A percentile compares a stretch with the other conserved stretches of the same genome.
phyloP scores from a whole-genome alignment of 2,797 vertebrate species.

The Euthynnus affinis region DNA sequence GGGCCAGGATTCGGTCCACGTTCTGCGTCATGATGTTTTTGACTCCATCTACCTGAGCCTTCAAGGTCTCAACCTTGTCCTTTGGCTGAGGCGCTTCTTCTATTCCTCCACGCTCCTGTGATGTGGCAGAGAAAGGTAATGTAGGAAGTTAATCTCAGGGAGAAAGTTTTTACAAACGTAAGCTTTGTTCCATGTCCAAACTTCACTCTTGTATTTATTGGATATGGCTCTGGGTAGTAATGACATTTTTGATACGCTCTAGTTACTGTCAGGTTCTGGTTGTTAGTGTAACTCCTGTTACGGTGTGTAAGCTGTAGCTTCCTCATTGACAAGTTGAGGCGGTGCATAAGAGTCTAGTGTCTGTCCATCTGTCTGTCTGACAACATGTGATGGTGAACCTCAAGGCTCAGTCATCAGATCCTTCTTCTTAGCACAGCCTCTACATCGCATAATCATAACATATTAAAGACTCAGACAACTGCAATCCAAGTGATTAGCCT shows the following conservation, averaged over 20 bases:
- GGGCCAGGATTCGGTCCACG: slow-evolving; percentile 94
- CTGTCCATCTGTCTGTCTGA: neutral
- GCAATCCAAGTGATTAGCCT: no score
- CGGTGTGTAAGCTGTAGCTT: no score
- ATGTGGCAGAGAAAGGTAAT: neutral
- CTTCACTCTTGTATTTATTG: neutral
- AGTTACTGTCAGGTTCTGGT: neutral
- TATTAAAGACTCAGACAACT: neutral
- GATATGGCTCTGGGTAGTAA: neutral
- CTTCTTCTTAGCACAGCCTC: neutral
- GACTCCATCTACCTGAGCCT: slow-evolving; percentile 92
- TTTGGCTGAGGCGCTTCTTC: slow-evolving; percentile 51
- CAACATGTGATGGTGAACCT: neutral
- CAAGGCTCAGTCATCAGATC: neutral
- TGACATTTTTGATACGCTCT: neutral
- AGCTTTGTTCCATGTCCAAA: neutral
- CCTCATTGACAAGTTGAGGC: neutral
- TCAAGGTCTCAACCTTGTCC: slow-evolving; percentile 85
- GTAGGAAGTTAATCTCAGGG: neutral
- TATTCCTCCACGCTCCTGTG: slow-evolving; percentile 77
- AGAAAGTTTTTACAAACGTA: neutral
- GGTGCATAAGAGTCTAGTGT: neutral
- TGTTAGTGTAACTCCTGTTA: no score
- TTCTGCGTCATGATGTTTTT: slow-evolving; percentile 95
- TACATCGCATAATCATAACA: neutral